phyloP scores from a whole-genome alignment of 2,113 vertebrate genomes.

The Bos javanicus region DNA sequence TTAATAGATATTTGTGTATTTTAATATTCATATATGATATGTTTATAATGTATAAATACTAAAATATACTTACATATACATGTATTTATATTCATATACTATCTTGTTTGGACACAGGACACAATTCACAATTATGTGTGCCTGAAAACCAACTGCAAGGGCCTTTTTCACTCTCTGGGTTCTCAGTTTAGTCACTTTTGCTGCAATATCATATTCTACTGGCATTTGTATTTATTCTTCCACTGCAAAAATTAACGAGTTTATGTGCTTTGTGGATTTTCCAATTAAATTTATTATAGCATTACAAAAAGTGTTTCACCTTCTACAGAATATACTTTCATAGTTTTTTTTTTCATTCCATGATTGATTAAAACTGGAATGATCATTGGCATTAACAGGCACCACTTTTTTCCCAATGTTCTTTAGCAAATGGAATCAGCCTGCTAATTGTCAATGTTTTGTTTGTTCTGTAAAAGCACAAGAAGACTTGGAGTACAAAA shows the following conservation, averaged over 20 bases:
- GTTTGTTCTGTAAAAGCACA: neutral
- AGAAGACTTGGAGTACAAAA: neutral
- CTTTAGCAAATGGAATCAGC: neutral
- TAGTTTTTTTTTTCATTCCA: neutral
- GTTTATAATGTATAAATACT: neutral
- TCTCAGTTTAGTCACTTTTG: neutral
- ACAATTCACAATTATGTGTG: neutral
- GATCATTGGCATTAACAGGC: neutral
- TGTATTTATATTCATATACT: neutral
- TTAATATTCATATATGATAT: neutral
- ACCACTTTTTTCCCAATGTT: neutral
- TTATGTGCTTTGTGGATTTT: neutral
- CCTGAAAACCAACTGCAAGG: neutral
- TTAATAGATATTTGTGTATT: neutral
- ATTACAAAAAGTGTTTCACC: neutral
- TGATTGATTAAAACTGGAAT: neutral
- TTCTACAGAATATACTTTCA: neutral
- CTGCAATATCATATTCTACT: neutral
- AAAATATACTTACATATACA: neutral
- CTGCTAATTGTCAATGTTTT: too few relatives aligned
- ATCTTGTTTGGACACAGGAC: neutral
- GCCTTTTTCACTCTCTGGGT: neutral
- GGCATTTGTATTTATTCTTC: neutral
- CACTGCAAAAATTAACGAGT: too few relatives aligned
- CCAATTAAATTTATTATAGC: neutral